Conservation (phyloP, 2,888 invertebrate species). For the Synanthedon tipuliformis region DNA sequence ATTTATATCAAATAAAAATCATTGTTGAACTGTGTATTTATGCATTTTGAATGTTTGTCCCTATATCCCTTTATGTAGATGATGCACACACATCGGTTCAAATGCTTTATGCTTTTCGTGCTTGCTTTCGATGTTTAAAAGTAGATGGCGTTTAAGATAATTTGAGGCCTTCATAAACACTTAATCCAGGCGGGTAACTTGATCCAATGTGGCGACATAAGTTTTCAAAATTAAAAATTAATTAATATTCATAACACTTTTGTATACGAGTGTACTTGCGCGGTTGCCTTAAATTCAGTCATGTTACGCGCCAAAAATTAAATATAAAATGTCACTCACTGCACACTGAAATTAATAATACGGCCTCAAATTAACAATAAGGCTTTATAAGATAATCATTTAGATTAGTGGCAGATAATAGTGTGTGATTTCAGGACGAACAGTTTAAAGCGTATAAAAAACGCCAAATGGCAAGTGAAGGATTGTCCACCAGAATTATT, state of each 20-base stretch:
- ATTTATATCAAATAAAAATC: constrained; percentile 17
- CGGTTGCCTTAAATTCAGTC: too few relatives aligned
- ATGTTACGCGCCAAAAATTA: too few relatives aligned
- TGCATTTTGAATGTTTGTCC: constrained; percentile 19
- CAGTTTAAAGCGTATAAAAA: constrained; percentile 73
- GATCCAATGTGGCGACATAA: too few relatives aligned
- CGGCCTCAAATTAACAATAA: background rate
- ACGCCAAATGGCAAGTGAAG: constrained; percentile 73
- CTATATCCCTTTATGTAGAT: constrained; percentile 7
- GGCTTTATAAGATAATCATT: background rate
- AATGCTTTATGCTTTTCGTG: constrained; percentile 30
- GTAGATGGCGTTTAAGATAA: too few relatives aligned
- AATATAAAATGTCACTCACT: too few relatives aligned
- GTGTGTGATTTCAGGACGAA: constrained; percentile 49
- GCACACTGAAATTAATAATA: too few relatives aligned
- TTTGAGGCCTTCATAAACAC: too few relatives aligned
- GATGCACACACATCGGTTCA: constrained; percentile 1
- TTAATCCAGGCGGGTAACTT: too few relatives aligned
- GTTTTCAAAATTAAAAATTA: too few relatives aligned
- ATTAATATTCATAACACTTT: too few relatives aligned
- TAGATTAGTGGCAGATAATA: constrained; percentile 3
- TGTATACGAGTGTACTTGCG: too few relatives aligned
- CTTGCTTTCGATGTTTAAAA: constrained; percentile 14
- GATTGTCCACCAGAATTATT: constrained; percentile 69
- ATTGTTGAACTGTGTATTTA: constrained; percentile 14